Base-by-base conservation (phyloP, 2,113 vertebrate species). In the Ictidomys tridecemlineatus region DNA sequence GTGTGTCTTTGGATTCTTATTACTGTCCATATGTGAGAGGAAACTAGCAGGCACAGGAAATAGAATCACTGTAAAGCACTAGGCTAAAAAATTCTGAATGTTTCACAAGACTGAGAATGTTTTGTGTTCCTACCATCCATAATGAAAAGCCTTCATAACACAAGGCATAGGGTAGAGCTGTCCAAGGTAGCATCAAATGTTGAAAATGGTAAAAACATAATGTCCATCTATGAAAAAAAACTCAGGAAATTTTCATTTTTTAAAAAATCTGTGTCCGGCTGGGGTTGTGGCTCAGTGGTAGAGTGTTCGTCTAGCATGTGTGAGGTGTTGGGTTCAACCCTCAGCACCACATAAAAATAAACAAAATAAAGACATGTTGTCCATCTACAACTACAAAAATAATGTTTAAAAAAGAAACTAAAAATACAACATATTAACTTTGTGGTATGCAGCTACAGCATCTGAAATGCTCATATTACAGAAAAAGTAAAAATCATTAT, bases 41-140 rank as follows among this genome's bases (percentile, higher is more conserved):
- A 88, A 89, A 56, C 28, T 61, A 86, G 39, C n/a, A 89, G 74
- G 39, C 45, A 87, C 39, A 61, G 70, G 53, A 96, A 94, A 91
- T 51, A 85, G 85, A 94, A 85, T 95, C 48, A 58, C 32, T 76
- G 0, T 65, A 91, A 90, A 78, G n/a, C 65, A 87, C 28, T 39
- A 94, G 63, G 63, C 37, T 74, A 20, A 83, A 87, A 61, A 63
- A 67, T 89, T 86, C 58, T 56, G 30, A 48, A 85, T 51, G 26
- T 12, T 70, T 76, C 48, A 18, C 34, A 56, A 63, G 70, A 10
- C 56, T 93, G 63, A 34, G 26, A 65, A 53, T 94, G 63, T 63
- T 87, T 45, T 69, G 7, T 73, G 80, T 37, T 97, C 32, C 48
- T 22, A 91, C 18, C 20, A 93, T 26, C 53, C 70, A 84, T n/a